Evolutionary conservation across 2,888 invertebrate genomes (phyloP).

Genomic region (Synanthedon formicaeformis): DNA sequence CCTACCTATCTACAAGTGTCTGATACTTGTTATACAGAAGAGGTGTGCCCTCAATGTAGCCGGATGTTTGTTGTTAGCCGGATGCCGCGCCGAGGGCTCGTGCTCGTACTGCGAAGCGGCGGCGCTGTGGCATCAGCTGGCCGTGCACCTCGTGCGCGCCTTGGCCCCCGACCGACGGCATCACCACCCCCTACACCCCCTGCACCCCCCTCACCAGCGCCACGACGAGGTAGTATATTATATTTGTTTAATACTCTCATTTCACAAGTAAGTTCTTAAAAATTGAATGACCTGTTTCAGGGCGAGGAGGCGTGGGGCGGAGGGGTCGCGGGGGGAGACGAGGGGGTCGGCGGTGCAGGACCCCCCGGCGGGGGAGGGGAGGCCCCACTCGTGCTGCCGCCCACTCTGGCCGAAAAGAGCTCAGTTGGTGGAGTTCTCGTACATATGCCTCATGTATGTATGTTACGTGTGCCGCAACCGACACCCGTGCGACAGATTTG

Average conservation of each 20-base stretch:
- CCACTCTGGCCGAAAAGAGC: conserved; percentile 72
- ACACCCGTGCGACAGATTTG: neutral
- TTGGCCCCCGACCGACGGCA: conserved; percentile 80
- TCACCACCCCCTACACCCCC: neutral
- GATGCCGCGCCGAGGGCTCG: conserved; percentile 68
- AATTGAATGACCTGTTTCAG: conserved; percentile 15
- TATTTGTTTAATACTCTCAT: too few relatives aligned
- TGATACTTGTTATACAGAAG: too few relatives aligned
- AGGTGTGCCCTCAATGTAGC: too few relatives aligned
- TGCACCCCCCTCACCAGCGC: too few relatives aligned
- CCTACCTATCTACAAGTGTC: too few relatives aligned
- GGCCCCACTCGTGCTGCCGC: conserved; percentile 39
- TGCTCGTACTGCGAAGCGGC: conserved; percentile 94
- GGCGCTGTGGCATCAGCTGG: conserved; percentile 94
- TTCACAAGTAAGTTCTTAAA: too few relatives aligned
- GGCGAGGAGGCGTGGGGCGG: conserved; percentile 77
- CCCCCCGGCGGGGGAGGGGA: conserved; percentile 30
- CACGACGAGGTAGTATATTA: too few relatives aligned
- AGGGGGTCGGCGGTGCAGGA: conserved; percentile 35
- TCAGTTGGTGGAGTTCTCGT: conserved; percentile 89
- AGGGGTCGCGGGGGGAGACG: conserved; percentile 79
- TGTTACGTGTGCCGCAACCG: conserved; percentile 1
- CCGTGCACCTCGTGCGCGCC: conserved; percentile 82
- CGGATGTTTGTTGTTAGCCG: conserved; percentile 19
- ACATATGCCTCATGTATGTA: conserved; percentile 91